These are phyloP conservation scores for Ennomos quercinarius DNA, from an alignment of 2,888 invertebrate species.

Conservation along the genomic window DNA sequence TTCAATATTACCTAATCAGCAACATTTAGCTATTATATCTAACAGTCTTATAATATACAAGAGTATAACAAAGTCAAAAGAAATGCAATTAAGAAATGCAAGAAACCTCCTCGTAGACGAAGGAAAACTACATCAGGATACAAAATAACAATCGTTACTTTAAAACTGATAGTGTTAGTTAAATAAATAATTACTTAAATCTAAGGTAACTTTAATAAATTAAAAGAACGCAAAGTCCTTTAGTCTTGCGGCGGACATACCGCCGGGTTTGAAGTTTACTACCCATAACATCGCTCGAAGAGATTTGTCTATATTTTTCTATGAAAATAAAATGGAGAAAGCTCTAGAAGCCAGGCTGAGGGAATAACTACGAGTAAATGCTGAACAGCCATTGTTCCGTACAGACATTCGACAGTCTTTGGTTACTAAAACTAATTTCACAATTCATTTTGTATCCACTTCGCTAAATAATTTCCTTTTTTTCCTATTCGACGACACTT, in stretches of 20 bases:
- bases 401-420: conserved; percentile 82
- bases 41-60: conserved; percentile 84
- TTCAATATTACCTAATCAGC: conserved; percentile 63
- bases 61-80: conserved; percentile 73
- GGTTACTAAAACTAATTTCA: conserved; percentile 75
- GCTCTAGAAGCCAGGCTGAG: conserved; percentile 3
- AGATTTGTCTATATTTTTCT: not conserved
- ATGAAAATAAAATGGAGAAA: conserved; percentile 6
- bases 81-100: conserved; percentile 79
- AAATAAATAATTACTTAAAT: conserved; percentile 80
- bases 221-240: conserved; percentile 60
- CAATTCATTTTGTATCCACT: conserved; percentile 46
- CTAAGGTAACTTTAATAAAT: conserved; percentile 84
- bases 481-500: conserved; percentile 74
- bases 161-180: conserved; percentile 64
- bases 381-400: conserved; percentile 44
- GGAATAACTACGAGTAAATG: conserved; percentile 21
- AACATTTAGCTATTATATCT: conserved; percentile 77
- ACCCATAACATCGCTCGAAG: conserved; percentile 5
- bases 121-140: conserved; percentile 28
- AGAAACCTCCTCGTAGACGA: conserved; percentile 49
- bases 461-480: conserved; percentile 62
- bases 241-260: conserved; percentile 62
- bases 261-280: conserved; percentile 28
- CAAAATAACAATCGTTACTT: conserved; percentile 39